Evolutionary conservation across 2,113 vertebrate species (phyloP), one percentile per base, ranked within the genome.

Genomic region (Chamaetylas fuelleborni): DNA sequence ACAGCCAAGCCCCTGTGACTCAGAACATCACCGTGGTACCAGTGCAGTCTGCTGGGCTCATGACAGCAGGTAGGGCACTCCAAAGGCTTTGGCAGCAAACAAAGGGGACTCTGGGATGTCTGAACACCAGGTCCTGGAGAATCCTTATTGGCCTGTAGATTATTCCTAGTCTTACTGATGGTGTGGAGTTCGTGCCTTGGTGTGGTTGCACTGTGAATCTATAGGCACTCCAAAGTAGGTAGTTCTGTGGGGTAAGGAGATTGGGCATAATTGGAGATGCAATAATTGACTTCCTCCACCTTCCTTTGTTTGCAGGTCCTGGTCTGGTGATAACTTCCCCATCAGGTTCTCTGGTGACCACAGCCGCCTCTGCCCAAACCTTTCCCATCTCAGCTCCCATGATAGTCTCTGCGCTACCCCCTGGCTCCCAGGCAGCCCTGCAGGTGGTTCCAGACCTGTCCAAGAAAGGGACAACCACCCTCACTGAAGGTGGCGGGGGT

Each of bases 11-110:
- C 2, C 98, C 99, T 12, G 98, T 98, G 94, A 98, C 98, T 69
- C 99, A 99, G 98, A 99, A 99, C 96, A 99, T 99, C 98, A 99
- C 99, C 1, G 99, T 99, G 96, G 98, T 99, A 88, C 99, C 99
- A 3, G 99, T 99, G 54, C 98, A 99, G 29, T 99, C 99, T 90
- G 98, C 99, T 11, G 99, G 99, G 92, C 99, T 99, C 94, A 99
- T 99, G 99, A 98, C 99, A 57, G 98, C 99, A 97, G 99, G 99
- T 99, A 97, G 95, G 96, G 51, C 38, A 34, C 79, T 84, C 73
- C 78, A 25, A 5, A 47, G 71, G 14, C 38, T 79, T 64, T 0
- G 2, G 58, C 42, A 62, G 5, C 4, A 0, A 54, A 4, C 0
- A 0, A 7, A 47, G 29, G 72, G 53, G 14, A 4, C 16, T 19